A percentile compares a stretch with the other conserved stretches of the same genome.
phyloP scores from a whole-genome alignment of 1,140 invertebrate genomes.

The Lordiphosa mommai region DNA sequence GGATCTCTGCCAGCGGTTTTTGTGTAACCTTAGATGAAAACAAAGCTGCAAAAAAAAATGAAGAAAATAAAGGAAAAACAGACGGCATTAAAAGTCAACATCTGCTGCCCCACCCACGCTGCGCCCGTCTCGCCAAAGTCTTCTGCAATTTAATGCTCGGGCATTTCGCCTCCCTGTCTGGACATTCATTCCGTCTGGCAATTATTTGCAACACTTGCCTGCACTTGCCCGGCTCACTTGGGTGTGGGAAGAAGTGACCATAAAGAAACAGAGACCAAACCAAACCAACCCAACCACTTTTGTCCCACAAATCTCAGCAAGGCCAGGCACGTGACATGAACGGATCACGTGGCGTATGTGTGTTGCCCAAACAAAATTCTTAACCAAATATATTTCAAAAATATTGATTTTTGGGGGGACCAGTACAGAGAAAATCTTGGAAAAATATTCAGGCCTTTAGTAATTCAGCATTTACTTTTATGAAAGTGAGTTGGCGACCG shows the following conservation, averaged over 20 bases:
- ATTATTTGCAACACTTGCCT: constrained; percentile 50
- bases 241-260: neutral
- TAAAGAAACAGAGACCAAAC: constrained; percentile 23
- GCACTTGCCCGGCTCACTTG: neutral
- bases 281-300: too few species aligned
- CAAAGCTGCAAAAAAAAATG: too few species aligned
- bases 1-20: constrained; percentile 14
- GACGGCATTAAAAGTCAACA: constrained; percentile 45
- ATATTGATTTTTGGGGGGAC: too few species aligned
- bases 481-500: too few species aligned
- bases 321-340: constrained; percentile 35
- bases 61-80: constrained; percentile 12
- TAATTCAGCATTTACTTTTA: too few species aligned
- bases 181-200: constrained; percentile 48
- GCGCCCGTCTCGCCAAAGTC: neutral
- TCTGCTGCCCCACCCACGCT: constrained; percentile 18
- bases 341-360: constrained; percentile 47
- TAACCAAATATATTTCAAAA: too few species aligned
- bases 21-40: too few species aligned
- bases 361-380: too few species aligned
- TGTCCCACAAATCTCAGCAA: constrained; percentile 35
- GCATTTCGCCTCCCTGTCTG: constrained; percentile 27
- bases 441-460: too few species aligned
- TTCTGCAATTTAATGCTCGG: constrained; percentile 42
- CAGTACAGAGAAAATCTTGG: too few species aligned